Conservation (phyloP, 2,113 vertebrate species). For the Oreocharis arfaki region DNA sequence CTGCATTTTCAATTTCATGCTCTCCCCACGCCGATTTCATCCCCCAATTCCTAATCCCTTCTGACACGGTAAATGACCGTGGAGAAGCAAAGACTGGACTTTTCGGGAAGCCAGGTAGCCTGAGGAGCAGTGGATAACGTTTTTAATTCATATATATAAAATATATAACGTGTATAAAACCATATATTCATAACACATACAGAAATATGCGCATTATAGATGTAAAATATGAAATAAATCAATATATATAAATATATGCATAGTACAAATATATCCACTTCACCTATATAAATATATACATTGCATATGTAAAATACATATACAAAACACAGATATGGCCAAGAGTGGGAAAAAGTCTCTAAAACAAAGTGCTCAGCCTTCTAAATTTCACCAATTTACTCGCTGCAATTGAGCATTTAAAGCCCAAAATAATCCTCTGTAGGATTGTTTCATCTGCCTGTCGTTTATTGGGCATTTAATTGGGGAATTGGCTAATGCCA, state of each 20-base stretch:
- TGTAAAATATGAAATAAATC: neutral
- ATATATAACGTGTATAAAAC: accelerated
- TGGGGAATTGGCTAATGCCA: neutral
- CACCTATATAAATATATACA: neutral
- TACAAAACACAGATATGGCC: neutral
- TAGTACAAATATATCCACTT: neutral
- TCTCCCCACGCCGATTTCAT: neutral
- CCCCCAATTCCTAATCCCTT: neutral
- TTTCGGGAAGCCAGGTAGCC: neutral
- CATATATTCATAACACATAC: neutral
- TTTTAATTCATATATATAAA: neutral
- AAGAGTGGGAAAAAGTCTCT: neutral
- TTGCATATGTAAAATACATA: neutral
- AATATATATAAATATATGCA: no score
- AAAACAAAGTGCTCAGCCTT: neutral
- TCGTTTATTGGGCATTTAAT: neutral
- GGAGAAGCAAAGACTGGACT: neutral
- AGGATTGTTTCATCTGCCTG: neutral
- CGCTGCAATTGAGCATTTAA: neutral
- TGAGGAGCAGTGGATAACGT: neutral
- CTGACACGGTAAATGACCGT: neutral
- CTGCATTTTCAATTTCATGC: slow-evolving; percentile 1
- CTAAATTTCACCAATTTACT: neutral
- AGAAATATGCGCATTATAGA: neutral
- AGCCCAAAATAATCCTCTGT: neutral